Conservation (phyloP, 2,888 invertebrate species). For the Ypsolopha sequella region DNA sequence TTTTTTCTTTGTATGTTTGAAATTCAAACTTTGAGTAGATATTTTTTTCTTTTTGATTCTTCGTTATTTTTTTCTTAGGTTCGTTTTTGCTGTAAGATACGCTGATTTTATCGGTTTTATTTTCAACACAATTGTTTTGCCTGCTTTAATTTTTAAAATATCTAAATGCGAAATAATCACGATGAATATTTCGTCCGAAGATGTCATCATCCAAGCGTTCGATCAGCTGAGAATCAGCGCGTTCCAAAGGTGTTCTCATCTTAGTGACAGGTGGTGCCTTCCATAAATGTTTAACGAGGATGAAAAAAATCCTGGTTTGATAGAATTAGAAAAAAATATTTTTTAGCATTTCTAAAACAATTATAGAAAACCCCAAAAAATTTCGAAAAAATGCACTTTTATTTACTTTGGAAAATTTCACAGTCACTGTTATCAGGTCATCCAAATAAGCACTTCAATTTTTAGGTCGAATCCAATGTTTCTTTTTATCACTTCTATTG, state of each 20-base stretch:
- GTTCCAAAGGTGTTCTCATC: neutral
- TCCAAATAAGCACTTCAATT: conserved; percentile 28
- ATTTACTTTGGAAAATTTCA: conserved; percentile 32
- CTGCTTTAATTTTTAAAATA: neutral
- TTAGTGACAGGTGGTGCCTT: neutral
- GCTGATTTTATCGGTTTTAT: neutral
- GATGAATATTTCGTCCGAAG: conserved; percentile 38
- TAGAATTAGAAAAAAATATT: neutral
- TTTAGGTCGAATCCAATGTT: conserved; percentile 43
- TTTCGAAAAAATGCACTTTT: conserved; percentile 22
- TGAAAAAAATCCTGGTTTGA: neutral
- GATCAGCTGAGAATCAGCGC: conserved; percentile 35
- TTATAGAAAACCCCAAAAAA: neutral
- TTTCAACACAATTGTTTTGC: neutral
- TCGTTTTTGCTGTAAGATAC: neutral
- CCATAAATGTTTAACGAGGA: conserved; percentile 12
- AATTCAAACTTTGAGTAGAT: conserved; percentile 6
- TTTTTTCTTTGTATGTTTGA: conserved; percentile 11
- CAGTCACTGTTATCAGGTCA: conserved; percentile 29
- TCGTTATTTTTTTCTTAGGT: neutral
- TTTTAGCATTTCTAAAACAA: neutral
- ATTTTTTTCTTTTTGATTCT: neutral
- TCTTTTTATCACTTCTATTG: conserved; percentile 30
- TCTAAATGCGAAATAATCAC: conserved; percentile 8
- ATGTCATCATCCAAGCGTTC: conserved; percentile 19